Evolutionary conservation across 1,140 invertebrate species (phyloP).

Genomic region (Drosophila trapezifrons): DNA sequence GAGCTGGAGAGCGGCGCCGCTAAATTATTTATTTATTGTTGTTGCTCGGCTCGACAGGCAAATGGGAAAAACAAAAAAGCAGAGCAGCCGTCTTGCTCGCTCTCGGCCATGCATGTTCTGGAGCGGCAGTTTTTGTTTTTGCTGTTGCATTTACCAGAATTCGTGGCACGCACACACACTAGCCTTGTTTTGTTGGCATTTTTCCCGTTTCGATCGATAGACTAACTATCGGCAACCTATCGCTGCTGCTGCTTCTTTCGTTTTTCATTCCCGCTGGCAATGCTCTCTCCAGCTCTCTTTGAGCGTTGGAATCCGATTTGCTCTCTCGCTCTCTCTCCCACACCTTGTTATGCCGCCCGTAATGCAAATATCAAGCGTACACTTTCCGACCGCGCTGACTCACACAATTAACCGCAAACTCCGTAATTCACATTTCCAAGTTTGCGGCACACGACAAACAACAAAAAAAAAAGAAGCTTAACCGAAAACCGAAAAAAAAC

Average conservation of each 20-base stretch:
- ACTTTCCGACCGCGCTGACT: slow-evolving; percentile 12
- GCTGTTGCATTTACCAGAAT: slow-evolving; percentile 15
- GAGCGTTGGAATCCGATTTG: not conserved
- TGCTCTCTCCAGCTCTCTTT: slow-evolving; percentile 4
- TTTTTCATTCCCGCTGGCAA: slow-evolving; percentile 25
- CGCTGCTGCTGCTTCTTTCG: not conserved
- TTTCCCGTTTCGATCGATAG: slow-evolving; percentile 28
- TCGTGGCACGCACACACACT: slow-evolving; percentile 12
- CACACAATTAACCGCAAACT: slow-evolving; percentile 12
- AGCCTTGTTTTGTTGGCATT: slow-evolving; percentile 35
- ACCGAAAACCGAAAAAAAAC: slow-evolving; percentile 20
- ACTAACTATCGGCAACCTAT: slow-evolving; percentile 10
- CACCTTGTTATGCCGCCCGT: slow-evolving; percentile 18
- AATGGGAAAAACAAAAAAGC: slow-evolving; percentile 1
- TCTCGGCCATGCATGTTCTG: slow-evolving; percentile 13
- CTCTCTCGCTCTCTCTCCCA: slow-evolving; percentile 13
- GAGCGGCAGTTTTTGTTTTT: slow-evolving; percentile 7
- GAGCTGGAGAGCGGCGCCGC: slow-evolving; percentile 15
- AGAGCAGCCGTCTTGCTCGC: not conserved
- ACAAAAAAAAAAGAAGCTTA: slow-evolving; percentile 18
- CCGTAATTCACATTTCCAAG: slow-evolving; percentile 30
- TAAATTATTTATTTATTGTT: slow-evolving; percentile 30
- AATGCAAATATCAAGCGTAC: slow-evolving; percentile 4
- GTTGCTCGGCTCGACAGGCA: slow-evolving; percentile 4
- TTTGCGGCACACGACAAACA: slow-evolving; percentile 17